Percentiles rank a stretch among this genome's conserved stretches.
phyloP scores from a whole-genome alignment of 1,140 invertebrate genomes.

The Rhizoglyphus robini region DNA sequence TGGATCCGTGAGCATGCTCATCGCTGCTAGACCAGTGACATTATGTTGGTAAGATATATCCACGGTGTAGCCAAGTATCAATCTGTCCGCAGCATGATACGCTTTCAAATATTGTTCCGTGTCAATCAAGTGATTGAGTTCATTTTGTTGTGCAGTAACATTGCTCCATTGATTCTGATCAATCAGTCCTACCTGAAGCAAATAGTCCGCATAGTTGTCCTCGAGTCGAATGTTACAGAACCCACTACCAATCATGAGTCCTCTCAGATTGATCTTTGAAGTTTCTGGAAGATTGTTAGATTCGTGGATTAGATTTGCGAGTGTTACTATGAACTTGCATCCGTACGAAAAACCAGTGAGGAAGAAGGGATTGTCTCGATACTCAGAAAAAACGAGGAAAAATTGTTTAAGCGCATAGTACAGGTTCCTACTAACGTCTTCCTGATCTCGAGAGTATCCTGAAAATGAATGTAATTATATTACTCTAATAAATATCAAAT shows the following conservation, averaged over 20 bases:
- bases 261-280: slow-evolving; percentile 35
- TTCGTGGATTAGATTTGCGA: slow-evolving; percentile 30
- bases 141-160: slow-evolving; percentile 13
- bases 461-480: too few species aligned
- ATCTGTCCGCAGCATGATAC: too few species aligned
- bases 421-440: slow-evolving; percentile 23
- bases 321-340: too few species aligned
- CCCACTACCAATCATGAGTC: slow-evolving; percentile 34
- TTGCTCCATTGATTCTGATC: slow-evolving; percentile 3
- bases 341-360: slow-evolving; percentile 77
- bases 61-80: too few species aligned
- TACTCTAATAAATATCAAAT: too few species aligned
- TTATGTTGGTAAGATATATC: too few species aligned
- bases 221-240: slow-evolving; percentile 29
- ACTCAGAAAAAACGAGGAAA: too few species aligned
- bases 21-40: too few species aligned
- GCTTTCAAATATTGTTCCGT: too few species aligned
- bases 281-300: slow-evolving; percentile 32
- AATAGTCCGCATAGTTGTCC: slow-evolving; percentile 17
- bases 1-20: too few species aligned
- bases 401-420: slow-evolving; percentile 39
- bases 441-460: slow-evolving; percentile 25
- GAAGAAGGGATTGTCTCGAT: slow-evolving; percentile 51
- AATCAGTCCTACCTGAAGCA: slow-evolving; percentile 19
- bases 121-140: too few species aligned